Conservation (phyloP, 2,113 vertebrate genomes). For the Oxyruncus cristatus region DNA sequence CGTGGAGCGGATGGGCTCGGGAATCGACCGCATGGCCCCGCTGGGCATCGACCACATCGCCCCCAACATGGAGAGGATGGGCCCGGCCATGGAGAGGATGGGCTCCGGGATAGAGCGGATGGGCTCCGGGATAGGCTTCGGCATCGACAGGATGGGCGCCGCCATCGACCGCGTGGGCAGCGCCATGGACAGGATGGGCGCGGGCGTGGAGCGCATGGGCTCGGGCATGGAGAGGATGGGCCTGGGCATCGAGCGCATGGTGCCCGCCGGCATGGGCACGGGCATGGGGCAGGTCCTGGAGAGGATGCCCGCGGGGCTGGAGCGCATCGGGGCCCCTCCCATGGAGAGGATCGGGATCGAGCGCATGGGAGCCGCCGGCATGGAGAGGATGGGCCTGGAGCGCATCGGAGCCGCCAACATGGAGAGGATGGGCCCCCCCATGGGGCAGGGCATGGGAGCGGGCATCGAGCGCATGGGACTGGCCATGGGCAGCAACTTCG, state of each 20-base stretch:
- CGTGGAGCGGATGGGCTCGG: slow-evolving; percentile 77
- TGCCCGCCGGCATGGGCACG: slow-evolving; percentile 84
- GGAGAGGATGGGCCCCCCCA: slow-evolving; percentile 87
- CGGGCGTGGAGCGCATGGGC: slow-evolving; percentile 84
- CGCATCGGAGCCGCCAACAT: slow-evolving; percentile 84
- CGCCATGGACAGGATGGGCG: slow-evolving; percentile 80
- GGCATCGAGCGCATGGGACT: slow-evolving; percentile 92
- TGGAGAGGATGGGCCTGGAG: slow-evolving; percentile 89
- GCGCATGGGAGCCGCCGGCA: slow-evolving; percentile 83
- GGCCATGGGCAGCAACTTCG: slow-evolving; percentile 86
- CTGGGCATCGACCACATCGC: slow-evolving; percentile 89
- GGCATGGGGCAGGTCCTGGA: slow-evolving; percentile 89
- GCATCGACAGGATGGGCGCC: slow-evolving; percentile 88
- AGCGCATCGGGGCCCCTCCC: slow-evolving; percentile 85
- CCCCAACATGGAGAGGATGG: slow-evolving; percentile 85
- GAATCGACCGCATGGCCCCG: slow-evolving; percentile 86
- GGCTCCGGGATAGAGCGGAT: slow-evolving; percentile 87
- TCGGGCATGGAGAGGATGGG: slow-evolving; percentile 84
- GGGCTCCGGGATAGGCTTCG: slow-evolving; percentile 86
- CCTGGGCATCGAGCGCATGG: slow-evolving; percentile 88
- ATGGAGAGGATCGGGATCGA: slow-evolving; percentile 91
- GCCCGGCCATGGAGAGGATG: slow-evolving; percentile 84
- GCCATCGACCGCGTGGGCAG: slow-evolving; percentile 86
- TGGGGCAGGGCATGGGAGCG: slow-evolving; percentile 83
- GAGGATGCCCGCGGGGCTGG: slow-evolving; percentile 85